These are phyloP conservation scores for Chrysaora quinquecirrha DNA, from an alignment of 30 jellyfish, hydroid and myxozoan species.

Conservation along the genomic window DNA sequence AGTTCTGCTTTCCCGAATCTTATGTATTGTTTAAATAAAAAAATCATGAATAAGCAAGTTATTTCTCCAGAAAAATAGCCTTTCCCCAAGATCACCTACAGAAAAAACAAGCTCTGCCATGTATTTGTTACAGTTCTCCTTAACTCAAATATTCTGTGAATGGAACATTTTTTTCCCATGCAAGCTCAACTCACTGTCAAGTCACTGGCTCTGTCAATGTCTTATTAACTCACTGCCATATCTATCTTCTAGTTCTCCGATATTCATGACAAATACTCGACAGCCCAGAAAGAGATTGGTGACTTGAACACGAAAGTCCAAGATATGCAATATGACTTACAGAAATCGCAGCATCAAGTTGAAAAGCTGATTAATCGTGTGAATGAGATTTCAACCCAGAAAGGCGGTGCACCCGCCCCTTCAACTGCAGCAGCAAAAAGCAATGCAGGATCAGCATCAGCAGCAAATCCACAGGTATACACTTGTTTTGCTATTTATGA, in stretches of 20 bases:
- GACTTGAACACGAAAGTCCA: slow-evolving; percentile 84
- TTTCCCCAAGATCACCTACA: too few species aligned
- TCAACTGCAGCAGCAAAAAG: slow-evolving; percentile 11
- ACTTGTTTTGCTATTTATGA: neutral
- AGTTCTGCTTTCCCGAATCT: too few species aligned
- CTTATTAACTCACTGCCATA: too few species aligned
- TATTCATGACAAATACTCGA: slow-evolving; percentile 79
- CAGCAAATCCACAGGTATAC: slow-evolving; percentile 41
- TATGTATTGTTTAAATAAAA: too few species aligned
- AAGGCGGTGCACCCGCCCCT: slow-evolving; percentile 47
- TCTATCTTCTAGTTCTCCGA: slow-evolving; percentile 82
- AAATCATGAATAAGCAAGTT: too few species aligned
- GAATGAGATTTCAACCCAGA: slow-evolving; percentile 72
- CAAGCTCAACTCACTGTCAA: too few species aligned
- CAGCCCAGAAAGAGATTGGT: slow-evolving; percentile 80
- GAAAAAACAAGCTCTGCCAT: too few species aligned
- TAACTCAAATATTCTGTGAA: too few species aligned
- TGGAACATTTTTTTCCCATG: too few species aligned
- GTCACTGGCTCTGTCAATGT: too few species aligned
- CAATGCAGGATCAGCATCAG: neutral
- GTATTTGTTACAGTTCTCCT: too few species aligned
- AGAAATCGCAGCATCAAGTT: slow-evolving; percentile 91
- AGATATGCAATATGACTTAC: slow-evolving; percentile 96
- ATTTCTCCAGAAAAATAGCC: too few species aligned
- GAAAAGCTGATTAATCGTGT: slow-evolving; percentile 86